Conservation (phyloP, 1,140 invertebrate genomes). For the Nephila pilipes region DNA sequence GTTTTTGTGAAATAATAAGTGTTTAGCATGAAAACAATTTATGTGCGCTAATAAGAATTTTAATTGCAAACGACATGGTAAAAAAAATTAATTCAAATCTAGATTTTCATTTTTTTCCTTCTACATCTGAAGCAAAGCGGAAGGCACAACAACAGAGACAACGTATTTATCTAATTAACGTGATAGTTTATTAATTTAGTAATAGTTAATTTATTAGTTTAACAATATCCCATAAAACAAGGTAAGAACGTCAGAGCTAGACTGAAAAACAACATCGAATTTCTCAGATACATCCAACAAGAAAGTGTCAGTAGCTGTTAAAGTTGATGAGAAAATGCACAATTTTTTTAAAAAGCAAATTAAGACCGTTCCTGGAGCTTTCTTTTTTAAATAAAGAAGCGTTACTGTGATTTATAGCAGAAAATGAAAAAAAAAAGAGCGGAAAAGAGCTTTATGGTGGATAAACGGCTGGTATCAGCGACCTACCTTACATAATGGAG, state of each 20-base stretch:
- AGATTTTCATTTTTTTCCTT: no score
- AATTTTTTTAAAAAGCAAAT: background rate
- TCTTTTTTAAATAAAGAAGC: background rate
- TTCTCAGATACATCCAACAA: background rate
- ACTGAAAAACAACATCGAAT: background rate
- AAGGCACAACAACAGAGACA: no score
- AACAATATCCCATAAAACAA: no score
- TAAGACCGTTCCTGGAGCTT: background rate
- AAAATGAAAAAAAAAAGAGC: background rate
- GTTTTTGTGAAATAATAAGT: no score
- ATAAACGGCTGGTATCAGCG: constrained; percentile 31
- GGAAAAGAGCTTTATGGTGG: background rate
- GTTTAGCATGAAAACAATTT: no score
- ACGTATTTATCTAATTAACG: no score
- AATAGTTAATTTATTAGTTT: no score
- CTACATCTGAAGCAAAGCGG: no score
- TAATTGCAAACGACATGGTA: no score
- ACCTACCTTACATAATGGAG: constrained; percentile 52
- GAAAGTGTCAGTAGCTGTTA: background rate
- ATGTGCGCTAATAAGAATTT: no score
- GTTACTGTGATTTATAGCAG: background rate
- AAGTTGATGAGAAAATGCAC: background rate
- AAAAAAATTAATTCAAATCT: no score
- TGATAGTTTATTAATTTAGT: no score
- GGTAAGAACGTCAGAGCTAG: background rate